Evolutionary conservation across 2,888 invertebrate genomes (phyloP), one percentile per base, ranked within the genome.

Genomic region (Achlya flavicornis): DNA sequence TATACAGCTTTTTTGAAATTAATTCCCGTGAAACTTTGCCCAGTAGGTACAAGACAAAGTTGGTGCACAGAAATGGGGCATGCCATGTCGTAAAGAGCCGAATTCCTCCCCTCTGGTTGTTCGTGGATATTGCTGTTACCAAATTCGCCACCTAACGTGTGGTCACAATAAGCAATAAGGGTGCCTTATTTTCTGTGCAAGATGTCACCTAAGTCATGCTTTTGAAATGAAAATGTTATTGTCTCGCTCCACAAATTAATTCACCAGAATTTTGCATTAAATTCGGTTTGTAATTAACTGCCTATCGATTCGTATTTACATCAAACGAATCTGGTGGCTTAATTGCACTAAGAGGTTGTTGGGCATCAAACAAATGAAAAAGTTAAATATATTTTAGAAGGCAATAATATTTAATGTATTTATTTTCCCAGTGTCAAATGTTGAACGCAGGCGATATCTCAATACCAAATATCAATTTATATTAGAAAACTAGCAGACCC

Each of bases 21-120:
- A 53, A 53, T 53, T 53, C 19, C 53, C 16, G 10, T 16, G 19
- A 8, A n/a, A 53, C 48, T 48, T n/a, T 48, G 16, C 7, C 14
- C 10, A 19, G 16, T 19, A 19, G 53, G 16, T 19, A 19, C 53
- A 53, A 53, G 53, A 32, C 32, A 57, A 46, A 46, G 46, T 53
- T 16, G 19, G 19, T 53, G 10, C 10, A 53, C 53, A 53, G 53
- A 53, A 19, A 53, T 53, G 53, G 53, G 53, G 53, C 19, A 53
- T 10, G 19, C 10, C 10, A 10, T 53, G 53, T 53, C 53, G 53
- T 53, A 53, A 53, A 53, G 19, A 19, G 53, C 19, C 3, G 53
- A 53, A 53, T 53, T 19, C n/a, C 57, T 62, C 57, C 62, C 57
- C 38, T 58, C 16, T 32, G 46, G n/a, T 26, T 58, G 35, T 46